These are phyloP conservation scores for Zeus faber DNA, from an alignment of 2,113 vertebrate genomes.

Conservation along the genomic window DNA sequence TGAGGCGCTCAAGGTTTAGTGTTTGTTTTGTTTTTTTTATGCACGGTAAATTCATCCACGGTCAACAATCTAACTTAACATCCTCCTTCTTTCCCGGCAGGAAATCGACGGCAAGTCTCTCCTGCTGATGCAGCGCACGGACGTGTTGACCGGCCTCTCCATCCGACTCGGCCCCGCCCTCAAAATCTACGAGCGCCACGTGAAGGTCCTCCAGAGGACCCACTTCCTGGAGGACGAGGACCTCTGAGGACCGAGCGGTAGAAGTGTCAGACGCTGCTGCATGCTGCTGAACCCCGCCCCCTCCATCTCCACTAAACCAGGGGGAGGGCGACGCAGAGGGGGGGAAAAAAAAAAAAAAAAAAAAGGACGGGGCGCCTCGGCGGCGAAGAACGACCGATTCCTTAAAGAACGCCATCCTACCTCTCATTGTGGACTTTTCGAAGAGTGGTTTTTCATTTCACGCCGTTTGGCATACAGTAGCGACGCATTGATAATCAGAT, in stretches of 20 bases:
- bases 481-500: background rate
- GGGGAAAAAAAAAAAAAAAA: slow-evolving; percentile 8
- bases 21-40: no score
- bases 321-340: slow-evolving; percentile 28
- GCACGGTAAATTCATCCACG: no score
- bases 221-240: slow-evolving; percentile 84
- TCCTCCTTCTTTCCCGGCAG: slow-evolving; percentile 53
- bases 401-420: slow-evolving; percentile 62
- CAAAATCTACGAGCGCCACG: slow-evolving; percentile 90
- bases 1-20: no score
- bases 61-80: background rate
- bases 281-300: slow-evolving; percentile 26
- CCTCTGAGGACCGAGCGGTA: slow-evolving; percentile 41
- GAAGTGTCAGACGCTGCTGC: slow-evolving; percentile 24
- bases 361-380: slow-evolving; percentile 16
- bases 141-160: slow-evolving; percentile 86
- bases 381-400: slow-evolving; percentile 63
- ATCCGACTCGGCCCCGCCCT: slow-evolving; percentile 89
- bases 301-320: slow-evolving; percentile 38
- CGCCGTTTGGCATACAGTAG: slow-evolving; percentile 6
- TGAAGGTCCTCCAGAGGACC: slow-evolving; percentile 87
- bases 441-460: slow-evolving; percentile 43
- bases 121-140: slow-evolving; percentile 88
- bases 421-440: slow-evolving; percentile 60
- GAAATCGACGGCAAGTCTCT: slow-evolving; percentile 91